Percentiles rank a stretch among this genome's conserved stretches.
Conservation (phyloP, 2,113 vertebrate genomes). For the Corvus hawaiiensis region DNA sequence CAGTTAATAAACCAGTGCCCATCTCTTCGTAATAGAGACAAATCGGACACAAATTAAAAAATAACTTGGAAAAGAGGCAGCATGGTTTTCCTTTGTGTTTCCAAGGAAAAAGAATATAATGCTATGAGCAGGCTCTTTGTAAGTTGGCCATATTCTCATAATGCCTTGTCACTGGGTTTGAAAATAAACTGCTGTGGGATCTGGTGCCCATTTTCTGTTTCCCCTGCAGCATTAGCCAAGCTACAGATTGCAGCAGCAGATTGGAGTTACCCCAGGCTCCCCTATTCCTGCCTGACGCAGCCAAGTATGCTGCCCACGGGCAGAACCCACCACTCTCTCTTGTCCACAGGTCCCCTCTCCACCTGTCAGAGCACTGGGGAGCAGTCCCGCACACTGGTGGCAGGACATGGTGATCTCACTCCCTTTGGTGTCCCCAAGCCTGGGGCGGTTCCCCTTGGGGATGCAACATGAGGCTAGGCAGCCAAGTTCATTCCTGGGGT, state of each 20-base stretch:
- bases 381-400: fast-evolving
- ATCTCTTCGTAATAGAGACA: neutral
- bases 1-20: neutral
- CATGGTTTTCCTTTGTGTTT: neutral
- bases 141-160: neutral
- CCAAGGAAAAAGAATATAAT: neutral
- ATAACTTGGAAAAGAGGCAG: neutral
- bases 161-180: constrained; percentile 7
- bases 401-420: neutral
- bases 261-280: neutral
- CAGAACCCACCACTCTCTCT: neutral
- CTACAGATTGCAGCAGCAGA: neutral
- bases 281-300: neutral
- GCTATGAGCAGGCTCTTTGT: neutral
- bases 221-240: neutral
- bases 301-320: neutral
- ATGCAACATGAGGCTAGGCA: neutral
- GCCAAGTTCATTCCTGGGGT: neutral
- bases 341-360: neutral
- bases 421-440: neutral
- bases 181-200: constrained; percentile 30
- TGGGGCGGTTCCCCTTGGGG: neutral
- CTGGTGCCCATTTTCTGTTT: constrained; percentile 9
- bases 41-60: neutral
- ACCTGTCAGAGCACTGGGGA: neutral